phyloP scores from a whole-genome alignment of 92 coral and sea anemone species.

The Anthopleura xanthogrammica region DNA sequence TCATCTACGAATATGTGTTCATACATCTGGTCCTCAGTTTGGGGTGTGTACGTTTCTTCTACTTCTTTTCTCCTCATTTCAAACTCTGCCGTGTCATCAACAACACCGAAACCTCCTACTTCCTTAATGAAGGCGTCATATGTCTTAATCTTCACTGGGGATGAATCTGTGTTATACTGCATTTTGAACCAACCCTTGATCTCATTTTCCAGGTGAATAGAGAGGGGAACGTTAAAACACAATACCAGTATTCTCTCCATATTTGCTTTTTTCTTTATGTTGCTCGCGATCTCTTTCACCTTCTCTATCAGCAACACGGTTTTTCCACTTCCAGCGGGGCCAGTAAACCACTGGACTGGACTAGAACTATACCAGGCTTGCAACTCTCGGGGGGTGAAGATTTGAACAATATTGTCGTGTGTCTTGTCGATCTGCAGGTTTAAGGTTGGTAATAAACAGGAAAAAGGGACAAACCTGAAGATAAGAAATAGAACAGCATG shows the following conservation, averaged over 20 bases:
- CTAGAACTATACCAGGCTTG: neutral
- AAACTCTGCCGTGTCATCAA: neutral
- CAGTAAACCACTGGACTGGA: conserved; percentile 48
- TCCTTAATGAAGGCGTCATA: conserved; percentile 20
- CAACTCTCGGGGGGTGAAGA: conserved; percentile 31
- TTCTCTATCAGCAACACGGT: conserved; percentile 45
- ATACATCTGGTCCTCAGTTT: neutral
- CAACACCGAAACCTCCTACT: neutral
- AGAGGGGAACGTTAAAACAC: conserved; percentile 36
- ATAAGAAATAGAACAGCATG: neutral
- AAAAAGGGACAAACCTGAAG: conserved; percentile 35
- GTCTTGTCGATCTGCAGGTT: conserved; percentile 14
- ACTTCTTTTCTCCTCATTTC: neutral
- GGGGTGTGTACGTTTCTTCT: neutral
- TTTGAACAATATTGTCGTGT: conserved; percentile 4
- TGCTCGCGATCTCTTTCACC: conserved; percentile 25
- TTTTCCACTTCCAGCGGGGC: conserved; percentile 73
- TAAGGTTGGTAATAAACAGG: conserved; percentile 21
- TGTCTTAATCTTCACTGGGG: conserved; percentile 20
- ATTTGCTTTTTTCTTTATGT: neutral
- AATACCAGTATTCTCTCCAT: conserved; percentile 39
- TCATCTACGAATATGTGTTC: conserved; percentile 68
- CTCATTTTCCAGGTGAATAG: neutral
- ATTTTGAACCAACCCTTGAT: neutral
- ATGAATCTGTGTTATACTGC: neutral